A percentile compares a stretch with the other conserved stretches of the same genome.
Evolutionary conservation across 2,888 invertebrate species (phyloP).

Genomic region (Drosophila barbarae): DNA sequence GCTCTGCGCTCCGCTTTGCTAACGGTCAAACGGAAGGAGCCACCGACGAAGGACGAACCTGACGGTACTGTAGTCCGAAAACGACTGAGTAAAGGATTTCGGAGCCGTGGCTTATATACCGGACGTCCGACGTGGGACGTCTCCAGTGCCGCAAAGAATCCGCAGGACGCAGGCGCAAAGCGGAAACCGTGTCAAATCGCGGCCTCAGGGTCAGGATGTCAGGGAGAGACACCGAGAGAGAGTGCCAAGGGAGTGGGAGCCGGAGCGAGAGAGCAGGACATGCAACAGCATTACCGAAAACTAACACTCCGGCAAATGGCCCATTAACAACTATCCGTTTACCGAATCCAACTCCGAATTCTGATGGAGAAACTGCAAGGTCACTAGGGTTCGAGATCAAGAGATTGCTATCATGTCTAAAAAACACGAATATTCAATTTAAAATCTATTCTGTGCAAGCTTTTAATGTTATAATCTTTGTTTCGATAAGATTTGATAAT

Average conservation of each 20-base stretch:
- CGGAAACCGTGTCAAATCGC: conserved; percentile 60
- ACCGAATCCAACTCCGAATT: conserved; percentile 7
- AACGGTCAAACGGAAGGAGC: conserved; percentile 1
- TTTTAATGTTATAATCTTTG: neutral
- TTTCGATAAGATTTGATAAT: no score
- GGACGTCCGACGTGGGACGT: neutral
- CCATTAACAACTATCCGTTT: conserved; percentile 13
- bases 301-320: conserved; percentile 15
- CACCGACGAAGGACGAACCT: conserved; percentile 31
- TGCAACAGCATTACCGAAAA: conserved; percentile 52
- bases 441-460: neutral
- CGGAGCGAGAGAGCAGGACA: conserved; percentile 15
- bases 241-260: conserved; percentile 15
- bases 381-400: conserved; percentile 9
- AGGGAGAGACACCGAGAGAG: conserved; percentile 21
- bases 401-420: neutral
- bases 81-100: conserved; percentile 54
- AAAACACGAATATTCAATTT: neutral
- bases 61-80: conserved; percentile 63
- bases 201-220: conserved; percentile 33
- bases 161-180: conserved; percentile 64
- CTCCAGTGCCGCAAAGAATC: conserved; percentile 18
- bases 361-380: neutral
- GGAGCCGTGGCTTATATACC: conserved; percentile 56
- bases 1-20: conserved; percentile 25